Evolutionary conservation across 1,140 invertebrate genomes (phyloP).

Genomic region (Chionoecetes opilio): DNA sequence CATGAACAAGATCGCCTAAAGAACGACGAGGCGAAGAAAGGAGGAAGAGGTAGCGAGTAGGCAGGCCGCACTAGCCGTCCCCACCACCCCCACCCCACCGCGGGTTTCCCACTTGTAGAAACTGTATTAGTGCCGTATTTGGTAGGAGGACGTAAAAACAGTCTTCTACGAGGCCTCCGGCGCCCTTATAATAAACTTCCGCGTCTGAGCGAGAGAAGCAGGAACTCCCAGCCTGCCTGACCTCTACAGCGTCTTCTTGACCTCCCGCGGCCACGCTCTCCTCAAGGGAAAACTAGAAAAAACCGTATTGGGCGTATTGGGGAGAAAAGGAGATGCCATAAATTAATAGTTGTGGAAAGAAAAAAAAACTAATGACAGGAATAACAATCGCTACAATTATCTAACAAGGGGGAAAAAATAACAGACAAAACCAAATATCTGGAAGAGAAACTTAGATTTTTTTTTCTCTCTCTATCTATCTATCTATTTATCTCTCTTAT

Average conservation of each 20-base stretch:
- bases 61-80: neutral
- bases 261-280: neutral
- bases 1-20: neutral
- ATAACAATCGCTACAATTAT: no score
- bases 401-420: no score
- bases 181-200: neutral
- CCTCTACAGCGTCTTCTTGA: neutral
- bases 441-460: no score
- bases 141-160: neutral
- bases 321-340: no score
- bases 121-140: conserved; percentile 10
- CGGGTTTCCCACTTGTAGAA: conserved; percentile 15
- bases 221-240: neutral
- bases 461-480: no score
- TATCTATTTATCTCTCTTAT: no score
- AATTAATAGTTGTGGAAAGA: no score
- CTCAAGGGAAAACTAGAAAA: neutral
- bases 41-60: neutral
- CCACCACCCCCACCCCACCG: neutral
- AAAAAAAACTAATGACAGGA: no score
- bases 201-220: neutral
- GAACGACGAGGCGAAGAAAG: neutral
- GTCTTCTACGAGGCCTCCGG: neutral
- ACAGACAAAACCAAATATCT: no score
- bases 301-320: no score